These are phyloP conservation scores for Protophormia terraenovae DNA, from an alignment of 2,888 invertebrate genomes.

Conservation along the genomic window DNA sequence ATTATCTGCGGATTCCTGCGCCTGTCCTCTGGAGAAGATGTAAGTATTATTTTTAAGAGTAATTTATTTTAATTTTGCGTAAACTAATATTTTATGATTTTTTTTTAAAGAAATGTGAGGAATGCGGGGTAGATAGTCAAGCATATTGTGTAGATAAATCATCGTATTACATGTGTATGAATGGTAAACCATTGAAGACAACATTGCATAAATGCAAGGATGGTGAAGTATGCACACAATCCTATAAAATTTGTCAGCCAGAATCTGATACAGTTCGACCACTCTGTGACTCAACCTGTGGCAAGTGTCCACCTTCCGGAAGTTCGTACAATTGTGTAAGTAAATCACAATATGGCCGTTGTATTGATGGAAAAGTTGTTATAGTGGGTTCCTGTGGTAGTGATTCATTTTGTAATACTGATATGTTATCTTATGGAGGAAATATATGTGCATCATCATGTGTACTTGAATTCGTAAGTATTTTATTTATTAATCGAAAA, in stretches of 20 bases:
- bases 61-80: neutral
- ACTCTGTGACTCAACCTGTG: constrained; percentile 17
- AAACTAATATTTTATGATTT: neutral
- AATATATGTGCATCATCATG: constrained; percentile 24
- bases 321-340: constrained; percentile 20
- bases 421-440: neutral
- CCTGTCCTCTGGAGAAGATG: neutral
- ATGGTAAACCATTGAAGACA: neutral
- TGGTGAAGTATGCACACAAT: constrained; percentile 15
- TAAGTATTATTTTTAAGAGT: neutral
- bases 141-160: constrained; percentile 18
- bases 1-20: neutral
- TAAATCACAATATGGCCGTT: constrained; percentile 30
- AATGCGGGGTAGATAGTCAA: constrained; percentile 6
- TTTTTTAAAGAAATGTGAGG: constrained; percentile 8
- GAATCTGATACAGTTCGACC: neutral
- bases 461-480: constrained; percentile 24
- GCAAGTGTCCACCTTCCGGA: neutral
- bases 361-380: neutral
- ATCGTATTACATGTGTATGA: constrained; percentile 22
- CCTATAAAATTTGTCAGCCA: constrained; percentile 13
- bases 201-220: neutral
- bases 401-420: neutral
- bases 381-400: neutral
- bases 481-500: neutral